Evolutionary conservation across 2,797 vertebrate species (phyloP).

Genomic region (Knipowitschia caucasica): DNA sequence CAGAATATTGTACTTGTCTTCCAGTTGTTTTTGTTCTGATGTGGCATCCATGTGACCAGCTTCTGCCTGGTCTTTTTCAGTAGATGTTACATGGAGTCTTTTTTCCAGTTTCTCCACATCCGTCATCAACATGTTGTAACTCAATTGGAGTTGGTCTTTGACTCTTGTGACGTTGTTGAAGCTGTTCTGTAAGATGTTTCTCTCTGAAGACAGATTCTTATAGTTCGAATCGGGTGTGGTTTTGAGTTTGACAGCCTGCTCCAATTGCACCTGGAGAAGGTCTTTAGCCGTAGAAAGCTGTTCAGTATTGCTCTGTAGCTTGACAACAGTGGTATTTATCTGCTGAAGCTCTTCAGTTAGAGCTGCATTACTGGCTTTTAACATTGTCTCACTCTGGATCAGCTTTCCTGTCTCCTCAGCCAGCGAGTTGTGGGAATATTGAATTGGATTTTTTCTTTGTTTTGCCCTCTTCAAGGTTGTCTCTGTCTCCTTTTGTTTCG

Average conservation of each 20-base stretch:
- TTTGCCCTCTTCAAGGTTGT: rapidly evolving
- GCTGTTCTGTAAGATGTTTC: constrained; percentile 51
- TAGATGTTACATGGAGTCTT: constrained; percentile 26
- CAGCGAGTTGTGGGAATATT: constrained; percentile 13
- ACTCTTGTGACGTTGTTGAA: constrained; percentile 43
- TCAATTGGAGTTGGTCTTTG: constrained; percentile 40
- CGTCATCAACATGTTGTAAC: constrained; percentile 33
- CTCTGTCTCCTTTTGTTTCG: rapidly evolving
- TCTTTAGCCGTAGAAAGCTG: constrained; percentile 11
- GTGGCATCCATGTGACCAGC: constrained; percentile 44
- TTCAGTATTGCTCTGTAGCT: constrained; percentile 15
- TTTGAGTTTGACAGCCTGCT: constrained; percentile 11
- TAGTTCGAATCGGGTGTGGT: constrained; percentile 17
- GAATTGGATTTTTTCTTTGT: rapidly evolving
- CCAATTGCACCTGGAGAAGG: constrained; percentile 1
- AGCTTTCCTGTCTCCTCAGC: background rate
- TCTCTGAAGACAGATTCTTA: constrained; percentile 27
- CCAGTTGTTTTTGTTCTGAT: constrained; percentile 7
- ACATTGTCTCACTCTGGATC: constrained; percentile 1
- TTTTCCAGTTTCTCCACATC: constrained; percentile 40
- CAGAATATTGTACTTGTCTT: constrained; percentile 11
- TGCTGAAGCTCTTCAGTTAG: constrained; percentile 22
- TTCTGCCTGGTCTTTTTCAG: constrained; percentile 40
- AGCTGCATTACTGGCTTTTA: constrained; percentile 18
- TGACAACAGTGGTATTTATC: constrained; percentile 11